Base-by-base conservation (phyloP, 2,888 invertebrate species). In the Halocaridina rubra region DNA sequence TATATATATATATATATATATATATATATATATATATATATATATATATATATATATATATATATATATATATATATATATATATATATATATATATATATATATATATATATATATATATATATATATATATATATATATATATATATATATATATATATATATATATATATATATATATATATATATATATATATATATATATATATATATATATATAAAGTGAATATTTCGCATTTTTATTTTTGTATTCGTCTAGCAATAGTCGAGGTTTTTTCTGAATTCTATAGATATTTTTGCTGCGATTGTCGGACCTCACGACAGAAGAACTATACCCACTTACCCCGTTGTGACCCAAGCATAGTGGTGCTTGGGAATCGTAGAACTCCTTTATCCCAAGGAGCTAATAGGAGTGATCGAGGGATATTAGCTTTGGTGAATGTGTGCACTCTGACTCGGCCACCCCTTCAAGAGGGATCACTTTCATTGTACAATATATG, bases 21-120 rank as follows among this genome's bases (percentile, higher is more conserved):
- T 69, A 69, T 69, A 69, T 69, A 69, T 69, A 29, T 69, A 69
- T 69, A 29, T 69, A 69, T 69, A 27, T n/a, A 16, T 32, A 13
- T n/a, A 7, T 29, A 16, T 32, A 32, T 19, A 32, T 32, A 16
- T 72, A 67, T 24, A 67, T 24, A 22, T 61, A 61, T 61, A 61
- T 61, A 61, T 61, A 61, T 61, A 61, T 61, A 22, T 27, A 27
- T 69, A 69, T 29, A 27, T 69, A 27, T 32, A 29, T 32, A 71
- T 16, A 30, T 22, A 29, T 32, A 29, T 29, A 29, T 71, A 71
- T 71, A 29, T 71, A 71, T 71, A 29, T 71, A 29, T 29, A 71
- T 71, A 29, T 71, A 30, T 71, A 29, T 30, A 71, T 71, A 29
- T 71, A 30, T 29, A 29, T 71, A 29, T 71, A 29, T 71, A 30